Conservation (phyloP, 92 coral and sea anemone genomes). For the Phenganax marumi region DNA sequence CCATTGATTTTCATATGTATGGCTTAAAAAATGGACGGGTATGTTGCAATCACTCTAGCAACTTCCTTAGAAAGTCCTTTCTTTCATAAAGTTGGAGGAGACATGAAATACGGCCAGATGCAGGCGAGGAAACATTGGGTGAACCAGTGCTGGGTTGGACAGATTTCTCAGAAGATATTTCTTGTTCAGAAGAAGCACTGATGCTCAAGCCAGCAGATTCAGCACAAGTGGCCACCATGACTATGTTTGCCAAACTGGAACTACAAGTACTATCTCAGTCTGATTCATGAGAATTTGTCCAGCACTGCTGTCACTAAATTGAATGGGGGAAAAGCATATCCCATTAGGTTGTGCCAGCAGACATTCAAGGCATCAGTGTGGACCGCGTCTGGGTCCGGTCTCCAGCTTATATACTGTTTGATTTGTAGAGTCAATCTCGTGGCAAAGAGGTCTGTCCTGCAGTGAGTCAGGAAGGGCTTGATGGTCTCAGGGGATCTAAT, state of each 20-base stretch:
- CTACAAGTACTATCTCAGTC: constrained; percentile 47
- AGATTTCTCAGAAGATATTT: constrained; percentile 20
- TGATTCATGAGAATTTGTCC: constrained; percentile 36
- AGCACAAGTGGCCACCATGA: constrained; percentile 56
- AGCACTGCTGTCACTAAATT: constrained; percentile 37
- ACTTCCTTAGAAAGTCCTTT: constrained; percentile 56
- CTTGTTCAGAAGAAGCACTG: constrained; percentile 16
- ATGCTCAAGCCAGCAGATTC: constrained; percentile 27
- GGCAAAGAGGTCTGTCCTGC: constrained; percentile 59
- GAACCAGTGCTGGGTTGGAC: constrained; percentile 15
- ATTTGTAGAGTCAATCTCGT: constrained; percentile 54
- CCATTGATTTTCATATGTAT: too few relatives aligned
- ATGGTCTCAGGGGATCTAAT: constrained; percentile 43
- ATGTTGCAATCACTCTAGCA: constrained; percentile 59
- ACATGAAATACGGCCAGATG: constrained; percentile 59
- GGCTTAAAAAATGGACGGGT: constrained; percentile 41
- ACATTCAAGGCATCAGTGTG: constrained; percentile 45
- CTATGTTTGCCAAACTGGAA: constrained; percentile 52
- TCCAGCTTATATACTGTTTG: constrained; percentile 52
- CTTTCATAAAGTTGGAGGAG: constrained; percentile 50
- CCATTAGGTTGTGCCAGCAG: constrained; percentile 36
- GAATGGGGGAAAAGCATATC: constrained; percentile 51
- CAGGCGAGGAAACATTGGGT: constrained; percentile 46
- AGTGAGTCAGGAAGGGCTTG: constrained; percentile 50
- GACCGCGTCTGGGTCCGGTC: constrained; percentile 52